Percentiles rank a stretch among this genome's conserved stretches.
Evolutionary conservation across 2,113 vertebrate genomes (phyloP).

Genomic region (Megatriorchis doriae): DNA sequence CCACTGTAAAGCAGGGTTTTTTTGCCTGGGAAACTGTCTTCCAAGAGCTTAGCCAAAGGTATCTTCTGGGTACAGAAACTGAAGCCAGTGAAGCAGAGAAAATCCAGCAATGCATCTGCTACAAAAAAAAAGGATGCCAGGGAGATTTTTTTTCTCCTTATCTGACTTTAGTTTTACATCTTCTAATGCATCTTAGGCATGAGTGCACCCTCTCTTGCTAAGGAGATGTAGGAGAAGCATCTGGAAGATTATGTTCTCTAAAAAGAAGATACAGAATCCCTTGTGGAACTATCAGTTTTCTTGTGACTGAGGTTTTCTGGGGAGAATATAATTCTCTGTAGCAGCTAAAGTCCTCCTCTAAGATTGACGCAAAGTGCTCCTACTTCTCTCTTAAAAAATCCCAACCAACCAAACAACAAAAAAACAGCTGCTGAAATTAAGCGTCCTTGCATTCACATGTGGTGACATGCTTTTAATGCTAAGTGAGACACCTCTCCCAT

Average conservation of each 20-base stretch:
- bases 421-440: not conserved
- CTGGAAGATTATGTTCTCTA: not conserved
- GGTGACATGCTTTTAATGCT: not conserved
- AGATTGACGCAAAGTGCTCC: not conserved
- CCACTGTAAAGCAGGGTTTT: not conserved
- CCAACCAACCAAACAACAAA: not conserved
- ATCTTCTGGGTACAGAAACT: not conserved
- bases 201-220: not conserved
- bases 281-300: not conserved
- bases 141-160: not conserved
- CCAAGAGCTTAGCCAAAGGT: not conserved
- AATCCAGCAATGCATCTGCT: not conserved
- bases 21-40: not conserved
- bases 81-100: slow-evolving; percentile 12
- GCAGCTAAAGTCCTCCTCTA: not conserved
- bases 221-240: not conserved
- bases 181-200: slow-evolving; percentile 5
- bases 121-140: not conserved
- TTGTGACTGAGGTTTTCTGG: not conserved
- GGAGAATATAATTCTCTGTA: not conserved
- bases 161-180: not conserved
- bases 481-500: not conserved
- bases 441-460: not conserved
- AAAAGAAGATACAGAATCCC: not conserved
- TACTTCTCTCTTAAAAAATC: not conserved